phyloP scores from a whole-genome alignment of 2,113 vertebrate genomes.

The Todiramphus saurophagus region DNA sequence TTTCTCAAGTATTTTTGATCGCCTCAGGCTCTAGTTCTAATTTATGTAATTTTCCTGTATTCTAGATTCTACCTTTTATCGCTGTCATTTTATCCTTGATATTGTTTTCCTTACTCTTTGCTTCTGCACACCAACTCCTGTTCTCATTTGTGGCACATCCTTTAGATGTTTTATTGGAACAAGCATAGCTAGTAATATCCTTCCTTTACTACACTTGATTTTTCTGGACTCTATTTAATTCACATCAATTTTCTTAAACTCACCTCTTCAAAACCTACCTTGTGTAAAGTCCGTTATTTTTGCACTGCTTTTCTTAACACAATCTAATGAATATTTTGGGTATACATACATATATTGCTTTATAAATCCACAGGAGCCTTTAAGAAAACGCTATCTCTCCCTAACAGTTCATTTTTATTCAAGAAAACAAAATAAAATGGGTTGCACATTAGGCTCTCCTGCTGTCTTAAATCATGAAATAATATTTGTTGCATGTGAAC shows the following conservation, averaged over 20 bases:
- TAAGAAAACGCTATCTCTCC: background rate
- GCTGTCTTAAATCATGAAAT: background rate
- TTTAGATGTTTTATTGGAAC: slow-evolving; percentile 25
- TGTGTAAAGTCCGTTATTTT: background rate
- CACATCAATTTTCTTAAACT: background rate
- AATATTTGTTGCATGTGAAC: background rate
- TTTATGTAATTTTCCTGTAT: slow-evolving; percentile 61
- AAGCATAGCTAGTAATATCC: slow-evolving; percentile 4
- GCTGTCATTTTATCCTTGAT: slow-evolving; percentile 23
- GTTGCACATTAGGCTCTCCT: background rate
- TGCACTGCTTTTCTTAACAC: background rate
- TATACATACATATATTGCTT: background rate
- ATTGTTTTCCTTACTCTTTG: slow-evolving; percentile 35
- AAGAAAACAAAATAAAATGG: background rate
- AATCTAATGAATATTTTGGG: background rate
- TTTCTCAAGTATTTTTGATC: slow-evolving; percentile 69
- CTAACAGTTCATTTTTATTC: slow-evolving; percentile 8
- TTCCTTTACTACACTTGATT: slow-evolving; percentile 30
- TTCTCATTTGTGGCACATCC: slow-evolving; percentile 28
- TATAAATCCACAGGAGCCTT: background rate
- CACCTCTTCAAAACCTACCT: background rate
- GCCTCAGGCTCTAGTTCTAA: slow-evolving; percentile 43
- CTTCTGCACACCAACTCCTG: background rate
- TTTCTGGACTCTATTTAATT: slow-evolving; percentile 48
- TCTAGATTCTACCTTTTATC: slow-evolving; percentile 25